Evolutionary conservation across 2,797 vertebrate species (phyloP).

Genomic region (Phataginus tricuspis): DNA sequence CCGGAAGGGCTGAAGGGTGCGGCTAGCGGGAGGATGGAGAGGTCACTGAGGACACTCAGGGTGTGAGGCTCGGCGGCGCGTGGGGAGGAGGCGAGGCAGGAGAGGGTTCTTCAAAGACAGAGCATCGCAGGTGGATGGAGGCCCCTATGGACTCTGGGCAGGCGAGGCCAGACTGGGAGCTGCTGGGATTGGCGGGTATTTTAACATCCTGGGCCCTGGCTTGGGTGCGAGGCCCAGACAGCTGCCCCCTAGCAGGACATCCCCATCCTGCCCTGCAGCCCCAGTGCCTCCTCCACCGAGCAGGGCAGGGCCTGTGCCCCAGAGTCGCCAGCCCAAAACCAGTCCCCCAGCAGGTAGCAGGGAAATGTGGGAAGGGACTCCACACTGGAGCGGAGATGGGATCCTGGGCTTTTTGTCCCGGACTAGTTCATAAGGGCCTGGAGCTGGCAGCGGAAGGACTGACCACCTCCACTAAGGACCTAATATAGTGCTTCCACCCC

Average conservation of each 20-base stretch:
- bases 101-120: neutral
- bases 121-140: neutral
- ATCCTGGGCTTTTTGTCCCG: neutral
- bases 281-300: accelerated
- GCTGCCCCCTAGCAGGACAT: neutral
- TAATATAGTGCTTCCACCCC: neutral
- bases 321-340: neutral
- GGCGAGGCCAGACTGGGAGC: neutral
- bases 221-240: neutral
- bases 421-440: neutral
- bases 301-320: neutral
- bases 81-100: accelerated
- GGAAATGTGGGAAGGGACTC: neutral
- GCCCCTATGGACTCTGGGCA: neutral
- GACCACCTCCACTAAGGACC: neutral
- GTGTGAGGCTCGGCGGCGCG: accelerated
- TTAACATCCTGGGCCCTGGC: accelerated
- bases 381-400: accelerated
- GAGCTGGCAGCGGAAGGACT: neutral
- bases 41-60: neutral
- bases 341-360: neutral
- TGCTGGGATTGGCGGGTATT: neutral
- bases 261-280: neutral
- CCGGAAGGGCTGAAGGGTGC: accelerated
- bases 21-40: no score